Conservation (phyloP, 2,113 vertebrate genomes). For the Proterorhinus semilunaris region DNA sequence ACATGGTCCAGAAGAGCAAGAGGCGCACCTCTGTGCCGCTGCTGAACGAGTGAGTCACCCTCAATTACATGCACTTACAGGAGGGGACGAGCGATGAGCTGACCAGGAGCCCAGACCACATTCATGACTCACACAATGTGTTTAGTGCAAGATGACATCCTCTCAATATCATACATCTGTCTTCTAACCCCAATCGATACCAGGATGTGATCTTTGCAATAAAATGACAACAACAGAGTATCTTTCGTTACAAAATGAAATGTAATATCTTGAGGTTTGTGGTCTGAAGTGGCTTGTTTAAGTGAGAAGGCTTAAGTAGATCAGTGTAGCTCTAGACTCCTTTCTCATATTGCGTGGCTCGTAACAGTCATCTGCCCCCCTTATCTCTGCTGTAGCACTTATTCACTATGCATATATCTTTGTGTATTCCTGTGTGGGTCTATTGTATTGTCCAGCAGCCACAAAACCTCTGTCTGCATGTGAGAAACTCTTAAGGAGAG, state of each 20-base stretch:
- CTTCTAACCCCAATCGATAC: slow-evolving; percentile 28
- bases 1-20: slow-evolving; percentile 99
- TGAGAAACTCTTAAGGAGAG: slow-evolving; percentile 2
- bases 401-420: slow-evolving; percentile 26
- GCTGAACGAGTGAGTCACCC: slow-evolving; percentile 88
- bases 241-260: slow-evolving; percentile 9
- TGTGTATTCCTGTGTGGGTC: slow-evolving; percentile 29
- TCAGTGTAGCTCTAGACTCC: slow-evolving; percentile 1
- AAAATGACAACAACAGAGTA: slow-evolving; percentile 19
- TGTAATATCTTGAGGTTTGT: slow-evolving; percentile 13
- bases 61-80: slow-evolving; percentile 29
- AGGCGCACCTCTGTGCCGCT: slow-evolving; percentile 89
- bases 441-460: slow-evolving; percentile 9
- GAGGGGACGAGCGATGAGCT: slow-evolving; percentile 46
- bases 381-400: slow-evolving; percentile 27
- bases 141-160: slow-evolving; percentile 52
- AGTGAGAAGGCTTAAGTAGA: neutral
- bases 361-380: slow-evolving; percentile 31
- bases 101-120: slow-evolving; percentile 26
- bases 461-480: slow-evolving; percentile 24
- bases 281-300: neutral
- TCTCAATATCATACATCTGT: slow-evolving; percentile 36
- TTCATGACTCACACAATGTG: slow-evolving; percentile 57
- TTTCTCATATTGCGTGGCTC: slow-evolving; percentile 3
- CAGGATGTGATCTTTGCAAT: slow-evolving; percentile 9